A percentile compares a stretch with the other conserved stretches of the same genome.
phyloP scores from a whole-genome alignment of 2,888 invertebrate species.

The Rotaria magnacalcarata region DNA sequence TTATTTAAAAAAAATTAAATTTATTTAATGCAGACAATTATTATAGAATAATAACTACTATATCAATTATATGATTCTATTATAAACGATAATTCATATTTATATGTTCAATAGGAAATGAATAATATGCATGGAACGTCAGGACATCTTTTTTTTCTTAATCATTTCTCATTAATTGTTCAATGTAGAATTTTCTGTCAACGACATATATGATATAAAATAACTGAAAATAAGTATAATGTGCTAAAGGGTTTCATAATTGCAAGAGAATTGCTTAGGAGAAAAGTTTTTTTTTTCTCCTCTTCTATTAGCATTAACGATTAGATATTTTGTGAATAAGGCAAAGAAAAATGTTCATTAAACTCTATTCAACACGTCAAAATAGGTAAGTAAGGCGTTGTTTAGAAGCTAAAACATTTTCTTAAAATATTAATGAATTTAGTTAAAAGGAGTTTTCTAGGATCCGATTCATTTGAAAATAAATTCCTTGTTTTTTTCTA shows the following conservation, averaged over 20 bases:
- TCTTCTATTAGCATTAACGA: background rate
- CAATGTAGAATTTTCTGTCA: background rate
- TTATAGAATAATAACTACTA: background rate
- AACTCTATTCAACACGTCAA: too few relatives aligned
- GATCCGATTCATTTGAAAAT: too few relatives aligned
- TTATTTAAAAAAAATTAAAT: background rate
- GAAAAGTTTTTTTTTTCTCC: background rate
- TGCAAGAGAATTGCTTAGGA: background rate
- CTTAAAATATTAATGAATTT: too few relatives aligned
- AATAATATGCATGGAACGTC: background rate
- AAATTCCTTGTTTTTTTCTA: too few relatives aligned
- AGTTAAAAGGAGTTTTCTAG: too few relatives aligned
- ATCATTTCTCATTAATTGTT: background rate
- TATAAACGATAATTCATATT: background rate
- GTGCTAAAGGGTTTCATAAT: background rate
- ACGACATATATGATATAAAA: background rate
- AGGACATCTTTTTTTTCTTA: background rate
- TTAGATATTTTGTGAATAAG: background rate
- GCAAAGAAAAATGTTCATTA: background rate
- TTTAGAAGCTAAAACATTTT: too few relatives aligned
- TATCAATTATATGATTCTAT: background rate
- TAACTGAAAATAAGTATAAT: conserved; percentile 10
- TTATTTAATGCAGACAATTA: background rate
- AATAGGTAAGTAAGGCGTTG: too few relatives aligned
- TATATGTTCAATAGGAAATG: background rate